A percentile compares a stretch with the other conserved stretches of the same genome.
These are phyloP conservation scores for Heliothis subflexa DNA, from an alignment of 1,140 invertebrate genomes.

Conservation along the genomic window DNA sequence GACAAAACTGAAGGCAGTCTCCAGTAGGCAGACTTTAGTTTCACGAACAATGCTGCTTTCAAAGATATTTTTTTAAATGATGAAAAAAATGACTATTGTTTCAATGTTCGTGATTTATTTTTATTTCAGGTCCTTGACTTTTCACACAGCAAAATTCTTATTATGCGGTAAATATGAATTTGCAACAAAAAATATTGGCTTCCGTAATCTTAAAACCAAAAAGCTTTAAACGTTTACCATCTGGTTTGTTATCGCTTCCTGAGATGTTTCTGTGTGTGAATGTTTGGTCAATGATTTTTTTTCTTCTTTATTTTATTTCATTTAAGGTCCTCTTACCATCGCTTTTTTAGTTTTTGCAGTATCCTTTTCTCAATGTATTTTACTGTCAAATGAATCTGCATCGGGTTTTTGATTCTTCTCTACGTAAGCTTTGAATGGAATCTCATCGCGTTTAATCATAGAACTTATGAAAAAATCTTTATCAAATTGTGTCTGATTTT, in stretches of 20 bases:
- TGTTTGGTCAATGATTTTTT: conserved; percentile 32
- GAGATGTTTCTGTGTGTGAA: conserved; percentile 23
- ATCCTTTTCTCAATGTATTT: neutral
- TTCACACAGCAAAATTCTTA: no score
- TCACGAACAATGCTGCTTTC: conserved; percentile 3
- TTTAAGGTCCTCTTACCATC: neutral
- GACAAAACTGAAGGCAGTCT: conserved; percentile 35
- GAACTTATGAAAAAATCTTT: neutral
- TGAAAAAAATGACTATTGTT: conserved; percentile 9
- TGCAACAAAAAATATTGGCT: neutral
- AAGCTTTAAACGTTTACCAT: conserved; percentile 25
- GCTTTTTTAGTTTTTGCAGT: no score
- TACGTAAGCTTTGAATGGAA: neutral
- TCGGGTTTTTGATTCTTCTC: neutral
- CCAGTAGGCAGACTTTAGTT: conserved; percentile 7
- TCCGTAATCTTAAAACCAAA: conserved; percentile 33
- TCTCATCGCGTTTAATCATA: no score
- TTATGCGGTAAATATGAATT: no score
- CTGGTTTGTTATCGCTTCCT: conserved; percentile 32
- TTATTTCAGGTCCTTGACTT: neutral
- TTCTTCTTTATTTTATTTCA: conserved; percentile 11
- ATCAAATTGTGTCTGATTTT: conserved; percentile 29
- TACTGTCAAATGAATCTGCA: neutral
- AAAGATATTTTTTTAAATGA: neutral
- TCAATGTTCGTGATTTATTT: conserved; percentile 10